Evolutionary conservation across 2,113 vertebrate genomes (phyloP).

Genomic region (Ictalurus punctatus): DNA sequence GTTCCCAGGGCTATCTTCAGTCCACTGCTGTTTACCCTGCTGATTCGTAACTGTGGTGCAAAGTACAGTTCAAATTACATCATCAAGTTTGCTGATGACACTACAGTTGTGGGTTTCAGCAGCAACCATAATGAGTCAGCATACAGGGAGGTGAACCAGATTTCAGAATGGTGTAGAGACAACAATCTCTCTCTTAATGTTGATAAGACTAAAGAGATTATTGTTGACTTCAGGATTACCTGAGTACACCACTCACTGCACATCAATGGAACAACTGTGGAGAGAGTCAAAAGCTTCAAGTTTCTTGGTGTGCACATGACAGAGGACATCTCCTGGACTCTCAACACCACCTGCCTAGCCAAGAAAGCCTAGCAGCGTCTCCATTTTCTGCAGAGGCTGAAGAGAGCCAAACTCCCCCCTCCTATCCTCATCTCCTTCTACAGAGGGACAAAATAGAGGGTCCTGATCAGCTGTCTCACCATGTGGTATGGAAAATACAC

Average conservation of each 20-base stretch:
- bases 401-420: neutral
- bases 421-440: neutral
- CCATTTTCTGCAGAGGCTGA: neutral
- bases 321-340: neutral
- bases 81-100: neutral
- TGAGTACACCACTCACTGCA: neutral
- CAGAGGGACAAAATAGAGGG: neutral
- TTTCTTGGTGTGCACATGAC: neutral
- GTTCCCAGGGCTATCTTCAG: too few species aligned
- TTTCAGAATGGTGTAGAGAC: neutral
- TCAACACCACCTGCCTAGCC: neutral
- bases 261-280: neutral
- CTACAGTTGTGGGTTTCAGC: neutral
- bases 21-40: too few species aligned
- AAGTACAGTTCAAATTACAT: too few species aligned
- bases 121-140: neutral
- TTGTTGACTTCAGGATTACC: neutral
- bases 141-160: neutral
- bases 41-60: too few species aligned
- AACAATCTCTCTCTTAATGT: neutral
- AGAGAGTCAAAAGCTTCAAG: neutral
- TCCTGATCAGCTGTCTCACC: neutral
- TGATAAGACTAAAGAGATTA: neutral
- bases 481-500: neutral
- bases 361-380: neutral